Evolutionary conservation across 2,797 vertebrate genomes (phyloP).

Genomic region (Acropternis orthonyx): DNA sequence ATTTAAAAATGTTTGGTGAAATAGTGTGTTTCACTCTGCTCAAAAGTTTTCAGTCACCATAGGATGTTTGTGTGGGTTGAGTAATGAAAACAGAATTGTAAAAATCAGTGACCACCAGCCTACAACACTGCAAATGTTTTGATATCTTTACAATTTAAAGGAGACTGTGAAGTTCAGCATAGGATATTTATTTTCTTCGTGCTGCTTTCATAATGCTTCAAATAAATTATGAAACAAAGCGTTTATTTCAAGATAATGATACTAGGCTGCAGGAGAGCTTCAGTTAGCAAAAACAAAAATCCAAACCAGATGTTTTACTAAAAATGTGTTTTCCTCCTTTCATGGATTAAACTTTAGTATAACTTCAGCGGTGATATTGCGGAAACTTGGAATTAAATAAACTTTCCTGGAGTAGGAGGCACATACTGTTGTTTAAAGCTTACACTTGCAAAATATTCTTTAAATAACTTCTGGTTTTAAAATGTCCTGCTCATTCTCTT

Average conservation of each 20-base stretch:
- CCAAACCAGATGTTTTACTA: slow-evolving; percentile 12
- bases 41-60: slow-evolving; percentile 62
- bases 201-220: background rate
- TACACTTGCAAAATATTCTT: background rate
- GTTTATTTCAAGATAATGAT: background rate
- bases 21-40: background rate
- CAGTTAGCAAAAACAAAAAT: background rate
- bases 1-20: background rate
- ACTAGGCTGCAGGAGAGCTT: background rate
- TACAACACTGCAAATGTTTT: slow-evolving; percentile 46
- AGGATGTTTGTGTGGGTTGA: slow-evolving; percentile 56
- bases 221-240: background rate
- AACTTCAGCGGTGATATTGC: background rate
- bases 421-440: background rate
- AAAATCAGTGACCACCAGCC: slow-evolving; percentile 58
- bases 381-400: slow-evolving; percentile 36
- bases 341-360: background rate
- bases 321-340: background rate
- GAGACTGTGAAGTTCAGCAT: background rate
- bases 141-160: slow-evolving; percentile 44
- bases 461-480: slow-evolving; percentile 1
- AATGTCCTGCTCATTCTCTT: slow-evolving; percentile 34
- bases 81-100: slow-evolving; percentile 67
- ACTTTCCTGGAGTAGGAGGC: background rate
- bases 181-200: background rate